phyloP scores from a whole-genome alignment of 2,888 invertebrate species.

The Orchesella flavescens region DNA sequence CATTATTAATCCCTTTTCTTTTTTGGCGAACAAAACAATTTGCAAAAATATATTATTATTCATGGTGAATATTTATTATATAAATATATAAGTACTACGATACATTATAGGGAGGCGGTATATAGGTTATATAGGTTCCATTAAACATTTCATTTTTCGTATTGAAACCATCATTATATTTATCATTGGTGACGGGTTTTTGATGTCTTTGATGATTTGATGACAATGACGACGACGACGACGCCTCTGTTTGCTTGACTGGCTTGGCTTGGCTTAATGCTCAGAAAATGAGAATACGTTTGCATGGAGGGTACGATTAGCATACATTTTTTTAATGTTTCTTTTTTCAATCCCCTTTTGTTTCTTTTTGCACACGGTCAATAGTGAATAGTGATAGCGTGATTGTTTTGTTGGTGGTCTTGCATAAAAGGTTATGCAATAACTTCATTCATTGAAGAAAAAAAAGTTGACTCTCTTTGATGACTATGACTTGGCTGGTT shows the following conservation, averaged over 20 bases:
- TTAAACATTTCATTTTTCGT: neutral
- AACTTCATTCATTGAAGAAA: constrained; percentile 27
- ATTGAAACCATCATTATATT: neutral
- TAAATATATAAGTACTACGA: too few species aligned
- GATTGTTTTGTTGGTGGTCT: constrained; percentile 31
- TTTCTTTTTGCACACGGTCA: neutral
- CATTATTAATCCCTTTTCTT: too few species aligned
- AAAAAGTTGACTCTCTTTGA: constrained; percentile 20
- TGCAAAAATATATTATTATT: too few species aligned
- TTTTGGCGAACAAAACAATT: too few species aligned
- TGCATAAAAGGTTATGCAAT: constrained; percentile 31
- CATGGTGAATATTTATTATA: too few species aligned
- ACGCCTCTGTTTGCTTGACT: neutral
- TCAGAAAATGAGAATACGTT: too few species aligned
- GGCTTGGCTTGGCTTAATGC: neutral
- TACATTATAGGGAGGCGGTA: neutral
- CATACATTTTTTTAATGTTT: neutral
- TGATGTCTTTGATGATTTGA: neutral
- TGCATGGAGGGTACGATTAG: too few species aligned
- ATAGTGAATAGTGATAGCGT: neutral
- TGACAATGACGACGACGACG: constrained; percentile 2
- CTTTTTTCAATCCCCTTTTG: neutral
- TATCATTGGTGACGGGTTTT: neutral
- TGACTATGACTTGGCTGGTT: neutral
- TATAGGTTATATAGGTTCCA: neutral